phyloP scores from a whole-genome alignment of 2,113 vertebrate species.

The Cottus gobio region DNA sequence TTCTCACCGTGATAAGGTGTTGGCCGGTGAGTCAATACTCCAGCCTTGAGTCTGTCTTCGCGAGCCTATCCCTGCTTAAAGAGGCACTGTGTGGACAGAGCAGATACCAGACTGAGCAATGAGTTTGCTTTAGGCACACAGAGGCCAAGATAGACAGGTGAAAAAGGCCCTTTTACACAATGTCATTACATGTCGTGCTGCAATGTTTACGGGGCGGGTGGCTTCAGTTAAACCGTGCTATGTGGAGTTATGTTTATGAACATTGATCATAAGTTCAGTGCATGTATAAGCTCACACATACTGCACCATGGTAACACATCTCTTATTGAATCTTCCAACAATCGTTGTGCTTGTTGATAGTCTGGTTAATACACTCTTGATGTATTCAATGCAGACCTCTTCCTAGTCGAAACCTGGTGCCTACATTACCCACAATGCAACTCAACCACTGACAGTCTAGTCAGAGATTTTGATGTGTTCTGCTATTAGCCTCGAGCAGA shows the following conservation, averaged over 20 bases:
- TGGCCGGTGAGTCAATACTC: conserved; percentile 73
- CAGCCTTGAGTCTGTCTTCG: conserved; percentile 70
- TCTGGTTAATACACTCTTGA: background rate
- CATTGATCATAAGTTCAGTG: background rate
- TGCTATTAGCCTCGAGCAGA: background rate
- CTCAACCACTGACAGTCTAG: background rate
- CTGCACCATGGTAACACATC: background rate
- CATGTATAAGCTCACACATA: background rate
- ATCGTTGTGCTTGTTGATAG: background rate
- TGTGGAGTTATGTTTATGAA: conserved; percentile 17
- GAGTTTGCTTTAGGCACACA: conserved; percentile 76
- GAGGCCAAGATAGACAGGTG: conserved; percentile 64
- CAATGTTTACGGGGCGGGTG: conserved; percentile 31
- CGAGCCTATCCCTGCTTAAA: conserved; percentile 74
- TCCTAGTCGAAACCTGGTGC: background rate
- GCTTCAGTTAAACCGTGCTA: conserved; percentile 35
- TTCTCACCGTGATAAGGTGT: conserved; percentile 80
- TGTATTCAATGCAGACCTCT: background rate
- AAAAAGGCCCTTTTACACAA: conserved; percentile 64
- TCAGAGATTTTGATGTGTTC: background rate
- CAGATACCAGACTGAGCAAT: conserved; percentile 75
- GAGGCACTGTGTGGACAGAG: conserved; percentile 69
- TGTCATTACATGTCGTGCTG: conserved; percentile 47
- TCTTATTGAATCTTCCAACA: background rate
- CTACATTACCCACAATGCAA: background rate